phyloP scores from a whole-genome alignment of 2,113 vertebrate genomes.

The Strix uralensis region DNA sequence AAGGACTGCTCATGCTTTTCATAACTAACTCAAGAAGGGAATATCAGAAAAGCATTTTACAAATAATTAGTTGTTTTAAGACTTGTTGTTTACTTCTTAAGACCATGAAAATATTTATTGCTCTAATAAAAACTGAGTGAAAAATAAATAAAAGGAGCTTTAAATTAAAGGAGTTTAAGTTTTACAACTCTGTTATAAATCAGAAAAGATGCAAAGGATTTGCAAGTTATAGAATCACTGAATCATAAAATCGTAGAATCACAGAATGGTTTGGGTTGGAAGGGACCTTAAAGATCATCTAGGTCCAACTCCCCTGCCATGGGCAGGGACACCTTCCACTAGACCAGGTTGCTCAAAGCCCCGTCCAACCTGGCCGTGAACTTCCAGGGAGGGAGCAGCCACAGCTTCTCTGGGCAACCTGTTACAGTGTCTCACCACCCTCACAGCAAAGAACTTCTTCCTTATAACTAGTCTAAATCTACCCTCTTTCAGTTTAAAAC shows the following conservation, averaged over 20 bases:
- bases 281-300: neutral
- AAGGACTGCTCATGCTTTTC: neutral
- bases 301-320: neutral
- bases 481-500: neutral
- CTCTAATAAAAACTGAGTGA: conserved; percentile 59
- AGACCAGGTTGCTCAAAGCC: neutral
- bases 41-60: neutral
- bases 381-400: neutral
- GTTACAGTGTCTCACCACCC: neutral
- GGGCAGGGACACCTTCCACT: neutral
- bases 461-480: neutral
- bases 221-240: neutral
- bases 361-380: neutral
- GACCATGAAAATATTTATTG: conserved; percentile 37
- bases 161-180: conserved; percentile 64
- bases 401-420: neutral
- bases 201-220: conserved; percentile 31
- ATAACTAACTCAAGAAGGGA: neutral
- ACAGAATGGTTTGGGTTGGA: neutral
- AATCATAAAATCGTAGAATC: neutral
- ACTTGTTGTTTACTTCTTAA: conserved; percentile 33
- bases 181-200: conserved; percentile 52
- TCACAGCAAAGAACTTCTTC: neutral
- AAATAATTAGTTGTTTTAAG: conserved; percentile 17
- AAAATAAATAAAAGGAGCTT: conserved; percentile 67